Percentiles rank a stretch among this genome's conserved stretches.
phyloP scores from a whole-genome alignment of 2,113 vertebrate genomes.

The Odontesthes bonariensis region DNA sequence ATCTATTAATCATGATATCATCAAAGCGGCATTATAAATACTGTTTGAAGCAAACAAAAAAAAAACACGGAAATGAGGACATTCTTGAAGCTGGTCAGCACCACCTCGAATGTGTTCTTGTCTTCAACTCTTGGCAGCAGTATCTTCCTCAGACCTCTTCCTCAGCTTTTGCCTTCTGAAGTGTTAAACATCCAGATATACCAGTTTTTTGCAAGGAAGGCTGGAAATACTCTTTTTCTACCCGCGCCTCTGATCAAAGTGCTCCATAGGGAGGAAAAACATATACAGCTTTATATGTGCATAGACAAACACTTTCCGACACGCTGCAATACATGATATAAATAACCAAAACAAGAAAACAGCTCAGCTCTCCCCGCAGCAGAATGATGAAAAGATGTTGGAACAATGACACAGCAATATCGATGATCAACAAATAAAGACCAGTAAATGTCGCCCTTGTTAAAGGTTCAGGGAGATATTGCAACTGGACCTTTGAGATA shows the following conservation, averaged over 20 bases:
- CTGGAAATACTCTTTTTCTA: conserved; percentile 47
- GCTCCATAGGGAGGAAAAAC: conserved; percentile 53
- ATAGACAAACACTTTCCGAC: conserved; percentile 25
- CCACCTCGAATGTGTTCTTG: conserved; percentile 15
- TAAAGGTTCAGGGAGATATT: conserved; percentile 17
- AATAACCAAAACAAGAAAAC: conserved; percentile 30
- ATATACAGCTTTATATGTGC: conserved; percentile 25
- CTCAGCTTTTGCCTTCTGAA: conserved; percentile 26
- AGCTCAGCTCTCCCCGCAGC: conserved; percentile 3
- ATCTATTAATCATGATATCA: conserved; percentile 72
- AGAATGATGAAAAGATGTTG: conserved; percentile 22
- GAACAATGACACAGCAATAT: conserved; percentile 16
- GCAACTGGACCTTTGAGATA: conserved; percentile 12
- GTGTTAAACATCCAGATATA: conserved; percentile 48
- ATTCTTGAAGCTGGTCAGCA: conserved; percentile 50
- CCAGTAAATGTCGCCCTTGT: not conserved
- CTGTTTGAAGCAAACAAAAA: conserved; percentile 45
- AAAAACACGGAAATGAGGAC: conserved; percentile 43
- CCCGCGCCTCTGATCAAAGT: conserved; percentile 67
- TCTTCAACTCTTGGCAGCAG: conserved; percentile 12
- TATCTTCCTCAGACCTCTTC: conserved; percentile 21
- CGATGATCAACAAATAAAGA: conserved; percentile 2
- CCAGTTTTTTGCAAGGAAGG: conserved; percentile 54
- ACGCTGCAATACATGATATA: conserved; percentile 37
- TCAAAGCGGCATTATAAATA: conserved; percentile 68